Conservation (phyloP, 2,797 vertebrate genomes). For the Otolemur crassicaudatus region DNA sequence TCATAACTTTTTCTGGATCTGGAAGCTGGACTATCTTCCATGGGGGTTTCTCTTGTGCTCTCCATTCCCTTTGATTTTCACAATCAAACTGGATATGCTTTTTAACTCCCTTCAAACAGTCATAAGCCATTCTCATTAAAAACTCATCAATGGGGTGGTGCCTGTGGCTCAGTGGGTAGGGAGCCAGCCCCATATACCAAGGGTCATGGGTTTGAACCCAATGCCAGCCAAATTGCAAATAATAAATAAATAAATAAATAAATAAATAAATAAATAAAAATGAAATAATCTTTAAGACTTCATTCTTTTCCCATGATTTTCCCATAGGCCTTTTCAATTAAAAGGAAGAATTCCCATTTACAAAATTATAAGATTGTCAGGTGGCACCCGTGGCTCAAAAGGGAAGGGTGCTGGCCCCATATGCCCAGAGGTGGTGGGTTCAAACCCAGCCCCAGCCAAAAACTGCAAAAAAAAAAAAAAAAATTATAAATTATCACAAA, state of each 20-base stretch:
- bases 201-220: too few species aligned
- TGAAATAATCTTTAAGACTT: slow-evolving; percentile 55
- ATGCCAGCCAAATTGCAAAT: too few species aligned
- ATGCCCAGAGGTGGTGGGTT: too few species aligned
- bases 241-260: too few species aligned
- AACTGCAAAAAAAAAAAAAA: too few species aligned
- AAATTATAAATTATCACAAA: slow-evolving; percentile 22
- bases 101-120: background rate
- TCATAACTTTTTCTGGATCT: background rate
- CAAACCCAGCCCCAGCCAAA: too few species aligned
- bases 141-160: background rate
- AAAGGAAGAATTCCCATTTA: slow-evolving; percentile 41
- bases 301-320: slow-evolving; percentile 53
- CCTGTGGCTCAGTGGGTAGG: too few species aligned
- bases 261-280: too few species aligned
- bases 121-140: slow-evolving; percentile 56
- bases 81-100: background rate
- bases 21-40: background rate
- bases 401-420: too few species aligned
- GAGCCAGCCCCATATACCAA: too few species aligned
- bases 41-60: background rate
- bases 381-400: too few species aligned
- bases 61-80: background rate
- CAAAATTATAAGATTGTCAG: slow-evolving; percentile 46
- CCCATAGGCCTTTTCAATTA: slow-evolving; percentile 12